A percentile compares a stretch with the other conserved stretches of the same genome.
phyloP scores from a whole-genome alignment of 2,797 vertebrate genomes.

The Adelosebastes latens region DNA sequence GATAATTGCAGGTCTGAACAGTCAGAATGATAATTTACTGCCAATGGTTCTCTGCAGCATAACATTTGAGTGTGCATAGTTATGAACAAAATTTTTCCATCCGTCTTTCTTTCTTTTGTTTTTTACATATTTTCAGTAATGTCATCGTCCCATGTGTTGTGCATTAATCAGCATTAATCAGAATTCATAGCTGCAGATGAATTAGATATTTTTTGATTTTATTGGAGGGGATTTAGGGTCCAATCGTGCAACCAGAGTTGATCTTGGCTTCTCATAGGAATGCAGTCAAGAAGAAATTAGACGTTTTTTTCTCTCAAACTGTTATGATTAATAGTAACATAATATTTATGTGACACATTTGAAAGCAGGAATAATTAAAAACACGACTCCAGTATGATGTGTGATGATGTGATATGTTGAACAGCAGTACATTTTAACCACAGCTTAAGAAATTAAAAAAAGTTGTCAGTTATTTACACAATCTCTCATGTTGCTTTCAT shows the following conservation, averaged over 20 bases:
- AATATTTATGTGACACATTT: slow-evolving; percentile 32
- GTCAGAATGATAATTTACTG: background rate
- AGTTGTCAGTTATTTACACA: background rate
- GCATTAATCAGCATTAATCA: slow-evolving; percentile 20
- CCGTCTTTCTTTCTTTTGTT: background rate
- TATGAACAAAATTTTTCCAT: background rate
- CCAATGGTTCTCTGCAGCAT: background rate
- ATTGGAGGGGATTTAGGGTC: slow-evolving; percentile 5
- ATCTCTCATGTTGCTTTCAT: slow-evolving; percentile 8
- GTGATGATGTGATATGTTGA: slow-evolving; percentile 10
- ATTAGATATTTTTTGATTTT: slow-evolving; percentile 8
- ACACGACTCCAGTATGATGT: background rate
- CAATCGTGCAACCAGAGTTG: slow-evolving; percentile 25
- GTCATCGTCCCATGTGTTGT: background rate
- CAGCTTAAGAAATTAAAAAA: background rate
- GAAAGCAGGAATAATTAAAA: slow-evolving; percentile 32
- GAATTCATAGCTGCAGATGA: slow-evolving; percentile 8
- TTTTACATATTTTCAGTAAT: background rate
- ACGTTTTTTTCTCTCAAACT: background rate
- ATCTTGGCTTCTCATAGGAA: slow-evolving; percentile 36
- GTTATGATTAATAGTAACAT: slow-evolving; percentile 25
- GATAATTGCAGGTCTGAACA: background rate
- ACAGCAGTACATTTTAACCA: slow-evolving; percentile 24
- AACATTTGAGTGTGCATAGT: background rate
- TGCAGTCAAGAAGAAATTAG: background rate